phyloP scores from a whole-genome alignment of 2,888 invertebrate species.

The Gasteruption jaculator region DNA sequence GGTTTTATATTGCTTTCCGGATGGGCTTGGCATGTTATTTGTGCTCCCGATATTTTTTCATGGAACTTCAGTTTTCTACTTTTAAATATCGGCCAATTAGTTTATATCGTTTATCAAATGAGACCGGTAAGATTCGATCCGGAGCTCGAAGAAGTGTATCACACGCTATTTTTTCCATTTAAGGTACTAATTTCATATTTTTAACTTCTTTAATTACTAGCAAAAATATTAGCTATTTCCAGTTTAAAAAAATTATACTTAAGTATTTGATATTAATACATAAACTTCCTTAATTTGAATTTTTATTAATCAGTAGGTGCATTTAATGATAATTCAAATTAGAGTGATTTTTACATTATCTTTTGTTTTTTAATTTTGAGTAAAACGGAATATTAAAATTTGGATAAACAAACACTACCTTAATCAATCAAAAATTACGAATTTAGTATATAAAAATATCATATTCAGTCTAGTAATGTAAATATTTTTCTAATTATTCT shows the following conservation, averaged over 20 bases:
- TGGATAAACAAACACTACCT: too few species aligned
- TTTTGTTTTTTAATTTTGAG: too few species aligned
- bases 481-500: conserved; percentile 8
- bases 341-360: too few species aligned
- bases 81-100: conserved; percentile 75
- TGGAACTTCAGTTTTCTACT: conserved; percentile 84
- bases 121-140: conserved; percentile 79
- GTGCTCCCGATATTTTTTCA: conserved; percentile 81
- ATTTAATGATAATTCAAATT: too few species aligned
- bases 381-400: too few species aligned
- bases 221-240: neutral
- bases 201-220: neutral
- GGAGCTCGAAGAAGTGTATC: conserved; percentile 78
- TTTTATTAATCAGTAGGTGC: too few species aligned
- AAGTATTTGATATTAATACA: too few species aligned
- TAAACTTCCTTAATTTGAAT: too few species aligned
- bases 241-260: too few species aligned
- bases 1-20: conserved; percentile 76
- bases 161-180: conserved; percentile 74
- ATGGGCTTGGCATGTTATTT: conserved; percentile 89
- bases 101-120: conserved; percentile 76
- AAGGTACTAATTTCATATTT: conserved; percentile 55
- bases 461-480: too few species aligned
- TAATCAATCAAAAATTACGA: too few species aligned
- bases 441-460: too few species aligned